Base-by-base conservation (phyloP, 2,797 vertebrate genomes). In the Malurus splendens region DNA sequence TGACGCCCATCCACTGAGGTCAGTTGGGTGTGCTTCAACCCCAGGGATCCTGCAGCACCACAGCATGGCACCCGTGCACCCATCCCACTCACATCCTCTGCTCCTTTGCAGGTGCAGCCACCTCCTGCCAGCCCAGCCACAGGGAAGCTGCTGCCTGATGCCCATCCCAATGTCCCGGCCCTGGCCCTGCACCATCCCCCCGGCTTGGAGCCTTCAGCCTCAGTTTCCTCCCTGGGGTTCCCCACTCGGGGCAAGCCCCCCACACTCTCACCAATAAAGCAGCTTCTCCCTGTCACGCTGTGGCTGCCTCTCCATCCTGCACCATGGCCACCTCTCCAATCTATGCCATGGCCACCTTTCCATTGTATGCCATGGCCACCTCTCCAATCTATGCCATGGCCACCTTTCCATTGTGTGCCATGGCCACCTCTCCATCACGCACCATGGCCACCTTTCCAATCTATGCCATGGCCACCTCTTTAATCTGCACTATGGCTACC, bases 1-100 rank as follows among this genome's bases (percentile, higher is more conserved):
- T 95, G 86, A 94, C 88, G 0, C 94, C 94, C 17, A 13, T 93
- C 33, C 48, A 39, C 60, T 95, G 92, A 95, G 94, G 94, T 95
- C 88, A 88, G 94, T 7, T 7, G 15, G 70, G 61, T 23, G 7
- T 70, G 47, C 2, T 0, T 30, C 17, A 7, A 18, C 30, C 27
- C n/a, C 8, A 0, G 41, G 32, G 18, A 12, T 38, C 70, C 56
- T 1, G 2, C 9, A 8, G 64, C 54, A 25, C 68, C 0, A 0
- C 0, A 0, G 52, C 86, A 18, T 0, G 0, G 50, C 9, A 22
- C 45, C 44, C 2, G 0, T 12, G 8, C 2, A 15, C 44, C 47
- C 14, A 0, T 44, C 25, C 44, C 0, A 0, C 77, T 94, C 62
- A 92, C 13, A 2, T 18, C 38, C 48, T 94, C 45, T 88, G 67